Percentiles rank a stretch among this genome's conserved stretches.
phyloP scores from a whole-genome alignment of 2,113 vertebrate species.

The Cebus imitator region DNA sequence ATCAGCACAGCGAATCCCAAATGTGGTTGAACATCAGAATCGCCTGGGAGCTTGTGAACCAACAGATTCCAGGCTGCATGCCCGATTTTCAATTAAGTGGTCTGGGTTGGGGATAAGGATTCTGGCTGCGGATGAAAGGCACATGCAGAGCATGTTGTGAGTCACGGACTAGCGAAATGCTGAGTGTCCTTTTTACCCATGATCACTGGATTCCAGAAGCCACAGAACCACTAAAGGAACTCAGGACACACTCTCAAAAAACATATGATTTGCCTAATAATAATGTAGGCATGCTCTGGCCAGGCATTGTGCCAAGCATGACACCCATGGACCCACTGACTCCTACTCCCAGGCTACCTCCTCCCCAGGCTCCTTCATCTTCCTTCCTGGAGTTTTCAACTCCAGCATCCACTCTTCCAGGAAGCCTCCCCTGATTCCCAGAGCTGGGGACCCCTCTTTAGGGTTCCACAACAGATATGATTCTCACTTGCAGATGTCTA shows the following conservation, averaged over 20 bases:
- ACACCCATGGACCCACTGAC: background rate
- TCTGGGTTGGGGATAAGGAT: background rate
- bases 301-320: background rate
- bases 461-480: background rate
- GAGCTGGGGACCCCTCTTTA: background rate
- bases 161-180: background rate
- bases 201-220: background rate
- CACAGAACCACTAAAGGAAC: background rate
- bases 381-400: background rate
- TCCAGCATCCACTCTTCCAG: background rate
- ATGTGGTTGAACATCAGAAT: background rate
- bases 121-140: background rate
- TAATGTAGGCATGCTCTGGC: background rate
- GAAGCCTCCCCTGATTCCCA: background rate
- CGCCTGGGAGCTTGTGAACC: background rate
- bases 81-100: background rate
- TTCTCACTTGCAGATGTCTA: background rate
- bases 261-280: accelerated
- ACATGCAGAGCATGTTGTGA: background rate
- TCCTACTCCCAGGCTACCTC: background rate
- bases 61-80: background rate
- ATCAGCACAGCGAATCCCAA: background rate
- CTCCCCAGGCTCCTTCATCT: background rate
- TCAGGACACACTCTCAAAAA: background rate
- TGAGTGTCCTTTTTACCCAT: background rate